Base-by-base conservation (phyloP, 1,140 invertebrate species). In the Oscheius sp. region DNA sequence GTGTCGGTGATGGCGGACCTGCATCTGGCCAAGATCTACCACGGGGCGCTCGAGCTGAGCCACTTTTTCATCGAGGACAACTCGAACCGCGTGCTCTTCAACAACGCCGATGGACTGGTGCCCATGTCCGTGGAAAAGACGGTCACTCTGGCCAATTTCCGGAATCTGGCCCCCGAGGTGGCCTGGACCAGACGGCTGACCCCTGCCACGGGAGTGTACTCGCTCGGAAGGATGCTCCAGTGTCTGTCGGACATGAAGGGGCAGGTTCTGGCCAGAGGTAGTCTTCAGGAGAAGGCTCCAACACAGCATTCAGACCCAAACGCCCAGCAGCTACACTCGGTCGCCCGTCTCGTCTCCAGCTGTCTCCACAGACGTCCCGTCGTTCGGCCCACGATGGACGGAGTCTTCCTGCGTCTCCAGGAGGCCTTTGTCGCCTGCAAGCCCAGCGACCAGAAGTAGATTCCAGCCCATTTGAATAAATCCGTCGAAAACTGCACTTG, bases 391-490 rank as follows among this genome's bases (percentile, higher is more conserved):
- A 55, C 49, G 7, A 55, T 55, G 49, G 49, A 55, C 49, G 49
- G 49, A 7, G 4, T 55, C 49, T 55, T 7, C 23, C 49, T 55
- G 7, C 49, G 49, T 23, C 49, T 55, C 7, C 15, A 23, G 7
- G 49, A 55, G 23, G 49, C 23, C 23, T 23, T 20, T 26, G 49
- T 4, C 23, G 49, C 7, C 49, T 55, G 49, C 49, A n/a, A n/a
- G n/a, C n/a, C n/a, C n/a, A n/a, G n/a, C n/a, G n/a, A n/a, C n/a
- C 49, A 55, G 7, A 55, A 55, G 49, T 55, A 55, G 49, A 55
- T n/a, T n/a, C n/a, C n/a, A n/a, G n/a, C n/a, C n/a, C n/a, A n/a
- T n/a, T n/a, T n/a, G n/a, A n/a, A n/a, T n/a, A n/a, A n/a, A n/a
- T n/a, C n/a, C n/a, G n/a, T n/a, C n/a, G n/a, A n/a, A n/a, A n/a